These are phyloP conservation scores for Microctonus hyperodae DNA, from an alignment of 2,888 invertebrate genomes.

Conservation along the genomic window DNA sequence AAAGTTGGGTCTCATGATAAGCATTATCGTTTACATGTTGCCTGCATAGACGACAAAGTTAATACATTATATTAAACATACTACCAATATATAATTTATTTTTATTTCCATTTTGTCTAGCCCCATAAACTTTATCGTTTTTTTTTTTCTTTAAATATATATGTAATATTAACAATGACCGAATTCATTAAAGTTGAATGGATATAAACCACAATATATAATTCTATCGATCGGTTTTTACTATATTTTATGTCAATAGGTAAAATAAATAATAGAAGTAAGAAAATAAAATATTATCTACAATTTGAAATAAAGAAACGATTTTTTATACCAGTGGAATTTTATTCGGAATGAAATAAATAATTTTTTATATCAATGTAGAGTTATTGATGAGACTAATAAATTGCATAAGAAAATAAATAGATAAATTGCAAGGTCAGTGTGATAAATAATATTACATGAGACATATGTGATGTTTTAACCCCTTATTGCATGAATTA, in stretches of 20 bases:
- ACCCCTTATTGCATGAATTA: no score
- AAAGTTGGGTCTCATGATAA: slow-evolving; percentile 23
- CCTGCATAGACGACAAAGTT: background rate
- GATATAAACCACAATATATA: background rate
- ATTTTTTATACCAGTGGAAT: background rate
- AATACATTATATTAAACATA: background rate
- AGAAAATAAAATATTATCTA: no score
- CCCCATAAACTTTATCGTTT: background rate
- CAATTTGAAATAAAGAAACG: no score
- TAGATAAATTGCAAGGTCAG: background rate
- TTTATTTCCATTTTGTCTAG: background rate
- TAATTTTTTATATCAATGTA: background rate
- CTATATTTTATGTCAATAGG: background rate
- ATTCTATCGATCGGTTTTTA: background rate
- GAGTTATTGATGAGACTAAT: background rate
- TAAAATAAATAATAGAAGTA: no score
- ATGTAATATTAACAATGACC: no score
- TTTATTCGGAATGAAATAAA: background rate
- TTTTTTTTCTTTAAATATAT: no score
- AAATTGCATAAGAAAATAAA: no score
- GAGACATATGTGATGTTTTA: background rate
- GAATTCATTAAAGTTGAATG: no score
- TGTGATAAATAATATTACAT: background rate
- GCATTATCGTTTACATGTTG: background rate
- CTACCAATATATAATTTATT: background rate